phyloP scores from a whole-genome alignment of 2,113 vertebrate species.

The Pholis gunnellus region DNA sequence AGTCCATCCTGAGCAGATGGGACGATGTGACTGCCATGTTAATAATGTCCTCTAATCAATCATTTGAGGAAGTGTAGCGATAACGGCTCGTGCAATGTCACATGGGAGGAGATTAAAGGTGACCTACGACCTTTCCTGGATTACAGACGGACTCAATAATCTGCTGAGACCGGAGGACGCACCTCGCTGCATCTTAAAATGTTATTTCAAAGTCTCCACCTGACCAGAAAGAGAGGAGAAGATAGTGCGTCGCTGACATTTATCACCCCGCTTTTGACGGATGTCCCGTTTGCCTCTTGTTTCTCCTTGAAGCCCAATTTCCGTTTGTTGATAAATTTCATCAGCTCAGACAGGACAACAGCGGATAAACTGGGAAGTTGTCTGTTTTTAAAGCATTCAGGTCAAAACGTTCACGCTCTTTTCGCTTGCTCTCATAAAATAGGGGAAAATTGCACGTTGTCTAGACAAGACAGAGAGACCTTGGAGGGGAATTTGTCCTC shows the following conservation, averaged over 20 bases:
- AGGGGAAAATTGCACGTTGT: constrained; percentile 55
- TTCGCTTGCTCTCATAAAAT: constrained; percentile 31
- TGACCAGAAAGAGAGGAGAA: background rate
- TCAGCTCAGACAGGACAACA: constrained; percentile 45
- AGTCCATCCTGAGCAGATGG: constrained; percentile 45
- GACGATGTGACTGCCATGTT: constrained; percentile 49
- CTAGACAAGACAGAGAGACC: constrained; percentile 63
- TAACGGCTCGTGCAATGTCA: constrained; percentile 31
- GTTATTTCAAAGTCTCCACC: constrained; percentile 30
- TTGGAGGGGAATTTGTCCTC: constrained; percentile 53
- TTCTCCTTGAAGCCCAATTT: constrained; percentile 61
- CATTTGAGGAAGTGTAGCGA: constrained; percentile 23
- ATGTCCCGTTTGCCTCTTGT: constrained; percentile 25
- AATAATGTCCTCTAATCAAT: constrained; percentile 58
- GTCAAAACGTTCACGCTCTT: constrained; percentile 19
- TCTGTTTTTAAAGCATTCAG: constrained; percentile 35
- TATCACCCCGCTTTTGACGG: constrained; percentile 53
- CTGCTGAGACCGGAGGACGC: constrained; percentile 46
- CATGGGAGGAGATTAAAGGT: constrained; percentile 57
- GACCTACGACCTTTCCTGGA: constrained; percentile 63
- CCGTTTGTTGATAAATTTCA: constrained; percentile 65
- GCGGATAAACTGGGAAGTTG: constrained; percentile 34
- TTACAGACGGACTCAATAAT: constrained; percentile 42
- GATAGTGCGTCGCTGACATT: constrained; percentile 49
- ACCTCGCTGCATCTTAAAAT: constrained; percentile 53